These are phyloP conservation scores for Coecobrya sp. DNA, from an alignment of 2,888 invertebrate species.

Conservation along the genomic window DNA sequence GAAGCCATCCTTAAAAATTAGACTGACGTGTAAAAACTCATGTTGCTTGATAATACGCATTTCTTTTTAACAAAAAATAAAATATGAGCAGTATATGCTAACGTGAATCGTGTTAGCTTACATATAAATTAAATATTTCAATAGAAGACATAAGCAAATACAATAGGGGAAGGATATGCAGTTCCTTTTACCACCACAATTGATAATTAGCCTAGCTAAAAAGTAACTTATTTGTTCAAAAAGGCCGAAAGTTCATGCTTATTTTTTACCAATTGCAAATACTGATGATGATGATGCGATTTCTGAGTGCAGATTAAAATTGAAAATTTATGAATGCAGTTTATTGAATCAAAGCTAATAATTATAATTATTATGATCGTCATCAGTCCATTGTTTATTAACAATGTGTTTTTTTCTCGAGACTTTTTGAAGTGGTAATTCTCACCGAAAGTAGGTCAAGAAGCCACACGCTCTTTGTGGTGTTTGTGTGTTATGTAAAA, in stretches of 20 bases:
- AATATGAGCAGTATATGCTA: not conserved
- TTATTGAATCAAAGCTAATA: slow-evolving; percentile 42
- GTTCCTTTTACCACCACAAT: slow-evolving; percentile 48
- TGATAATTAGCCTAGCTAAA: slow-evolving; percentile 58
- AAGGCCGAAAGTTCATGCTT: slow-evolving; percentile 71
- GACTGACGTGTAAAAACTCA: not conserved
- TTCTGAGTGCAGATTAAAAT: slow-evolving; percentile 8
- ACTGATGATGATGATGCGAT: slow-evolving; percentile 2
- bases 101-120: not conserved
- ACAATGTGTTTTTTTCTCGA: slow-evolving; percentile 71
- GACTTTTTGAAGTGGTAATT: slow-evolving; percentile 49
- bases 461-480: slow-evolving; percentile 36
- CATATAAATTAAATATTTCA: not conserved
- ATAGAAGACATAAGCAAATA: not conserved
- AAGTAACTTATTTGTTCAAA: slow-evolving; percentile 22
- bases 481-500: slow-evolving; percentile 26
- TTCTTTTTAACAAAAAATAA: not conserved
- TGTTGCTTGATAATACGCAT: not conserved
- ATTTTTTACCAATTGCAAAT: not conserved
- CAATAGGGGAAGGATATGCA: slow-evolving; percentile 55
- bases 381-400: slow-evolving; percentile 67
- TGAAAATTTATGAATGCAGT: slow-evolving; percentile 51
- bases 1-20: slow-evolving; percentile 56
- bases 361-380: slow-evolving; percentile 41
- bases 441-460: slow-evolving; percentile 76